Conservation (phyloP, 2,113 vertebrate species). For the Dermatemys mawii region DNA sequence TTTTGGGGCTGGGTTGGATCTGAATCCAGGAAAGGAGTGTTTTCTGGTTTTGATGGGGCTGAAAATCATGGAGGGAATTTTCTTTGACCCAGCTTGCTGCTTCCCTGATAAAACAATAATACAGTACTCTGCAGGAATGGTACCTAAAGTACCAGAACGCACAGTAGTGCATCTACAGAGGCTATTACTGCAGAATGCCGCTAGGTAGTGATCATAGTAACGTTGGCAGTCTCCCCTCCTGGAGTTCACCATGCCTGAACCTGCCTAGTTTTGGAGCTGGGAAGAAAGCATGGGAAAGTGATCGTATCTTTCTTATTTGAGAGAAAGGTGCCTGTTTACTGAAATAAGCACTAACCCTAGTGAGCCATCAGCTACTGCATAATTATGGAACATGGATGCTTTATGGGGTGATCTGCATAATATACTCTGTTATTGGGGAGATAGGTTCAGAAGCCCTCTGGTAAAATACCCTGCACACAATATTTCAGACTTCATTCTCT, state of each 20-base stretch:
- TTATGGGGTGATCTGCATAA: background rate
- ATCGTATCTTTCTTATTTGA: fast-evolving
- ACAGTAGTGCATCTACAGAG: background rate
- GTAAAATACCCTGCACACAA: background rate
- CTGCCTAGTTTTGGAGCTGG: background rate
- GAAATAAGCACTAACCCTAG: background rate
- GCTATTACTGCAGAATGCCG: background rate
- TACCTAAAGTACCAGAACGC: background rate
- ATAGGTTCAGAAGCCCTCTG: background rate
- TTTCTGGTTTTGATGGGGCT: background rate
- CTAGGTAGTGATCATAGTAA: background rate
- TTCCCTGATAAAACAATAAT: fast-evolving
- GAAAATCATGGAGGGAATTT: background rate
- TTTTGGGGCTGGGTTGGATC: background rate
- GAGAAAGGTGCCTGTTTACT: background rate
- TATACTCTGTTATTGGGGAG: background rate
- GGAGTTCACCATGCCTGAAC: too few relatives aligned
- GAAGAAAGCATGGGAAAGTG: background rate
- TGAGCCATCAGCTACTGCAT: background rate
- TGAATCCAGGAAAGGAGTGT: fast-evolving
- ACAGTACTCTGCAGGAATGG: background rate
- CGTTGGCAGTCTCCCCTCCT: background rate
- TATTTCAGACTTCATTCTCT: fast-evolving
- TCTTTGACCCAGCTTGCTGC: background rate
- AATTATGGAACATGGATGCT: fast-evolving